A percentile compares a stretch with the other conserved stretches of the same genome.
These are phyloP conservation scores for Nemurella pictetii DNA, from an alignment of 2,888 invertebrate genomes.

Conservation along the genomic window DNA sequence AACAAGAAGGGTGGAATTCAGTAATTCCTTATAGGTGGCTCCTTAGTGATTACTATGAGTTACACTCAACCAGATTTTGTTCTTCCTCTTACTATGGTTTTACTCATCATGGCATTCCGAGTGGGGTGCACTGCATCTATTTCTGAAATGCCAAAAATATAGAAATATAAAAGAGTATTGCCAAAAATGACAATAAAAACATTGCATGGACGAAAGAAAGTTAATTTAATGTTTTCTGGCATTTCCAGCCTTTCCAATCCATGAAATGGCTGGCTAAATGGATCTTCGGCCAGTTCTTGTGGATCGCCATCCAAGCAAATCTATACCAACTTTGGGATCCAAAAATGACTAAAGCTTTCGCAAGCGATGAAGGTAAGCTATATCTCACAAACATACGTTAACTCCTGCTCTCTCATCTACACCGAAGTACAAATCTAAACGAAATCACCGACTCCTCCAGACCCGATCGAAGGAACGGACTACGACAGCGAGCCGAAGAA, in stretches of 20 bases:
- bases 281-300: constrained; percentile 49
- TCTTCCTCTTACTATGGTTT: too few relatives aligned
- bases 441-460: not conserved
- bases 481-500: constrained; percentile 47
- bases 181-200: too few relatives aligned
- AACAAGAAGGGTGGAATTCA: too few relatives aligned
- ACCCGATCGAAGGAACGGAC: constrained; percentile 40
- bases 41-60: too few relatives aligned
- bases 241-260: constrained; percentile 58
- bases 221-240: not conserved
- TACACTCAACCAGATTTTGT: too few relatives aligned
- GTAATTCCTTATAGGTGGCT: too few relatives aligned
- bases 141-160: too few relatives aligned
- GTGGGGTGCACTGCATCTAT: too few relatives aligned
- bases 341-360: constrained; percentile 51
- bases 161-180: too few relatives aligned
- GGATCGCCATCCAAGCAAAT: constrained; percentile 49
- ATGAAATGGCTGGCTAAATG: constrained; percentile 61
- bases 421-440: not conserved
- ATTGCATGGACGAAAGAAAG: too few relatives aligned
- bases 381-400: not conserved
- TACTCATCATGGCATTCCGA: too few relatives aligned
- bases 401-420: not conserved
- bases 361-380: constrained; percentile 57
- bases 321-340: constrained; percentile 50